A percentile compares a stretch with the other conserved stretches of the same genome.
These are phyloP conservation scores for Rhineura floridana DNA, from an alignment of 2,113 vertebrate species.

Conservation along the genomic window DNA sequence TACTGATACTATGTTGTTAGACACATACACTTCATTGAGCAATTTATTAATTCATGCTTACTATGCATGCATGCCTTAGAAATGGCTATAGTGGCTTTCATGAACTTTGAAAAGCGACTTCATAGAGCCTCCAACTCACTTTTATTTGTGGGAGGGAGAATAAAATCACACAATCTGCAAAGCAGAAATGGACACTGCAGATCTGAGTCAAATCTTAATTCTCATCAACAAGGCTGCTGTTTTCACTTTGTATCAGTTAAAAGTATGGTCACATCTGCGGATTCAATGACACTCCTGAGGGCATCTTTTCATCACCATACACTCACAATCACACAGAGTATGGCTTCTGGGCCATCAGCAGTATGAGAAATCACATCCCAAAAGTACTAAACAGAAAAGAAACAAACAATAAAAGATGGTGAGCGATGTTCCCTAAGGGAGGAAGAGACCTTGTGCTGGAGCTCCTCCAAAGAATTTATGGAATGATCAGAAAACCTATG, in stretches of 20 bases:
- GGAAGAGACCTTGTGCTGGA: not conserved
- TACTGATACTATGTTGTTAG: not conserved
- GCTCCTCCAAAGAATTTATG: not conserved
- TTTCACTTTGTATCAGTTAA: not conserved
- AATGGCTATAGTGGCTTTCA: not conserved
- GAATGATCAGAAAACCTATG: not conserved
- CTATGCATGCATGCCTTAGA: not conserved
- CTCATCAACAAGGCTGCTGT: not conserved
- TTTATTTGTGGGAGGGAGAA: not conserved
- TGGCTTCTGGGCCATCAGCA: not conserved
- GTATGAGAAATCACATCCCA: constrained; percentile 10
- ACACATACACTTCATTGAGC: not conserved
- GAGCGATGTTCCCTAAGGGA: constrained; percentile 13
- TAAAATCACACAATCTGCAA: not conserved
- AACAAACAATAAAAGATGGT: constrained; percentile 13
- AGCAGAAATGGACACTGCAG: rapidly evolving
- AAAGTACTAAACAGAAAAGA: constrained; percentile 10
- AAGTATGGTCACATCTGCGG: not conserved
- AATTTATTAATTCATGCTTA: not conserved
- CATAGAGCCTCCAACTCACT: not conserved
- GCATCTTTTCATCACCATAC: not conserved
- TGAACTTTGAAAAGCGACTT: not conserved
- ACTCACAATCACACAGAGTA: not conserved
- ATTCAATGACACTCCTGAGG: not conserved
- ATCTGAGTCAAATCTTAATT: not conserved